These are phyloP conservation scores for Cheilosia vernalis DNA, from an alignment of 2,888 invertebrate species.

Conservation along the genomic window DNA sequence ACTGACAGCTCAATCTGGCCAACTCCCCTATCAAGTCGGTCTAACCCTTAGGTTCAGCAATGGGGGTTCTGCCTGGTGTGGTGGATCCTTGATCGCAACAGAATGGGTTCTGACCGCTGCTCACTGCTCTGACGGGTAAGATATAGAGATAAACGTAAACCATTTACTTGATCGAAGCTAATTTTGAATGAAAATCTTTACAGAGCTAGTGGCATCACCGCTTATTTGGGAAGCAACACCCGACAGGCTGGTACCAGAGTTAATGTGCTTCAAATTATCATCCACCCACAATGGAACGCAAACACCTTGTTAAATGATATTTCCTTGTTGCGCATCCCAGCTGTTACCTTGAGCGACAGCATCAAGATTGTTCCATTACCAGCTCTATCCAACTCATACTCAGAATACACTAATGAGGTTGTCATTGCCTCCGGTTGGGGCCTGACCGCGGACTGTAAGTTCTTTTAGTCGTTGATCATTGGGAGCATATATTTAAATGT, in stretches of 20 bases:
- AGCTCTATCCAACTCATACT: constrained; percentile 68
- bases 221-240: constrained; percentile 77
- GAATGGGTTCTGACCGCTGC: constrained; percentile 78
- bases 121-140: constrained; percentile 76
- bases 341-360: background rate
- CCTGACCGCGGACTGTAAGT: constrained; percentile 77
- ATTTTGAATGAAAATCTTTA: background rate
- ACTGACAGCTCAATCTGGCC: background rate
- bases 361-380: constrained; percentile 76
- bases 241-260: constrained; percentile 69
- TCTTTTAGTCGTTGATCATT: background rate
- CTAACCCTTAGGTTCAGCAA: background rate
- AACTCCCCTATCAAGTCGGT: constrained; percentile 48
- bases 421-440: constrained; percentile 80
- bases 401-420: constrained; percentile 75
- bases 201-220: constrained; percentile 76
- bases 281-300: constrained; percentile 65
- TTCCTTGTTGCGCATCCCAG: constrained; percentile 57
- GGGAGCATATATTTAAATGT: background rate
- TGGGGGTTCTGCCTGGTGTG: constrained; percentile 68
- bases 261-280: constrained; percentile 68
- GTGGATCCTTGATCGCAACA: constrained; percentile 77
- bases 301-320: constrained; percentile 78
- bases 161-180: no score
- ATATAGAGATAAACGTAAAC: background rate